Base-by-base conservation (phyloP, 2,113 vertebrate genomes). In the Coreoperca whiteheadi region DNA sequence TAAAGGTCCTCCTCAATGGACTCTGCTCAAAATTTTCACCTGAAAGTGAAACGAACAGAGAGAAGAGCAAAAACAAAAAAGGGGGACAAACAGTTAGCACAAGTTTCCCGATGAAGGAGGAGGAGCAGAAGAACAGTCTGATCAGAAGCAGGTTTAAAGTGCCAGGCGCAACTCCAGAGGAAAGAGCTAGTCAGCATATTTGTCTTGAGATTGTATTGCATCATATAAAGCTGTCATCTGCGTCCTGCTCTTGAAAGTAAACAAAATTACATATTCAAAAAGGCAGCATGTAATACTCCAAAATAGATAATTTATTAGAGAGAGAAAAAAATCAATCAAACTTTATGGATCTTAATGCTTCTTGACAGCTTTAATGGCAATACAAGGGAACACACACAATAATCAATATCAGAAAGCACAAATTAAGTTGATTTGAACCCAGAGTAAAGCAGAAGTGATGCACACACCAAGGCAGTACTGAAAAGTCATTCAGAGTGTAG, bases 21-120 rank as follows among this genome's bases (percentile, higher is more conserved):
- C 98, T 99, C 96, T 99, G 98, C 94, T 99, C 98, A 97, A 99
- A 99, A 96, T 99, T 99, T 92, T 99, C 98, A 95, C 98, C 98
- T 99, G 92, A 46, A 92, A 94, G 30, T 76, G 15, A 93, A 67
- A 93, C 74, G 83, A 71, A 87, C 12, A 86, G 34, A 85, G 56
- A 77, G 23, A 70, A 60, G 46, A 72, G 86, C 72, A 78, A 77
- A 82, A 82, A 81, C 39, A 79, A 88, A 79, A 88, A 80, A 37
- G 64, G n/a, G 15, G 84, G 87, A 92, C 8, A 46, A 83, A 87
- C 53, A 72, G 83, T 92, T 61, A 23, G 70, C 9, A 25, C 0
- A 83, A 2, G 8, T 64, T 70, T 74, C 34, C 43, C 37, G 60
- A n/a, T 68, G 75, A n/a, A 25, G 46, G 61, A n/a, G 23, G 2